These are phyloP conservation scores for Craseonycteris thonglongyai DNA, from an alignment of 2,113 vertebrate genomes.

Conservation along the genomic window DNA sequence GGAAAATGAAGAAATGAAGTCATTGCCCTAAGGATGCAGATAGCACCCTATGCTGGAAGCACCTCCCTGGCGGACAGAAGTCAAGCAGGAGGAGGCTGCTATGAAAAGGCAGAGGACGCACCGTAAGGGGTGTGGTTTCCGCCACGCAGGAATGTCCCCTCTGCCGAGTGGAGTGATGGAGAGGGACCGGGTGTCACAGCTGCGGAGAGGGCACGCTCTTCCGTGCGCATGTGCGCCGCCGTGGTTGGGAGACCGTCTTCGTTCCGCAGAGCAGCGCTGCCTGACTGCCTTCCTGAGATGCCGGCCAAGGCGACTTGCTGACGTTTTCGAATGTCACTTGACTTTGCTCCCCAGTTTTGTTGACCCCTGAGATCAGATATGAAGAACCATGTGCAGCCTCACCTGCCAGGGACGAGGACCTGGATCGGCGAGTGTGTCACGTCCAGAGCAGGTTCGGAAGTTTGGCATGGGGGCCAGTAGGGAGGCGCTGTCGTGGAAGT, in stretches of 20 bases:
- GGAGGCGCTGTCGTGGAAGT: no score
- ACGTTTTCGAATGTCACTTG: neutral
- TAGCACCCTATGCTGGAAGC: neutral
- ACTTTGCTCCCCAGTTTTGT: neutral
- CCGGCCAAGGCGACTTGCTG: neutral
- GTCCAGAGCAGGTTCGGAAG: neutral
- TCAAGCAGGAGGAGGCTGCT: neutral
- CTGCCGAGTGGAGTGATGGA: accelerated
- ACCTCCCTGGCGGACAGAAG: neutral
- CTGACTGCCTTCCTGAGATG: neutral
- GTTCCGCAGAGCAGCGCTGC: neutral
- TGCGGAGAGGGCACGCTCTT: no score
- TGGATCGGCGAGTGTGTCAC: neutral
- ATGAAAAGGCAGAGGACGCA: neutral
- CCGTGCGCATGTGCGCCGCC: no score
- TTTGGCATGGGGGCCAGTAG: no score
- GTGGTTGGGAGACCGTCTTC: neutral
- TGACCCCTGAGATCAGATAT: neutral
- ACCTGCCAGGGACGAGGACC: neutral
- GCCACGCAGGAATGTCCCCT: neutral
- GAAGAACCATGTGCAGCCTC: accelerated
- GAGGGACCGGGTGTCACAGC: neutral
- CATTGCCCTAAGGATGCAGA: neutral
- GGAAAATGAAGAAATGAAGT: neutral
- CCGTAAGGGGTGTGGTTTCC: neutral